A percentile compares a stretch with the other conserved stretches of the same genome.
Conservation (phyloP, 2,888 invertebrate species). For the Nysson spinosus region DNA sequence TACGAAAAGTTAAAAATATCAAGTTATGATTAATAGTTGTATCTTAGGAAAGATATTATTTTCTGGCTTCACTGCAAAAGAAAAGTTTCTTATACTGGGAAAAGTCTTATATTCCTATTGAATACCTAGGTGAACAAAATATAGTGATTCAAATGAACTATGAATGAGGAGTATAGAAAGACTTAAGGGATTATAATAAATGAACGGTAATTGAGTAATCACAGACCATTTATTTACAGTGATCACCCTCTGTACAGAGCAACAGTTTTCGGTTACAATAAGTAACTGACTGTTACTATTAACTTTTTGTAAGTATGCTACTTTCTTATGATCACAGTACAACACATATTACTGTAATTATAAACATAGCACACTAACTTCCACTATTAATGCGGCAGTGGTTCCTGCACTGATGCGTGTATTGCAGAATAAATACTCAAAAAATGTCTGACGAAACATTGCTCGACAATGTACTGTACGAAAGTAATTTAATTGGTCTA, state of each 20-base stretch:
- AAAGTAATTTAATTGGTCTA: slow-evolving; percentile 70
- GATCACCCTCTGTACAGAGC: slow-evolving; percentile 70
- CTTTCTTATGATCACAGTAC: slow-evolving; percentile 29
- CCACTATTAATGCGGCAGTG: slow-evolving; percentile 54
- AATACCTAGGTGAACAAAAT: no score
- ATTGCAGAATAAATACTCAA: slow-evolving; percentile 57
- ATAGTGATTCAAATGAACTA: no score
- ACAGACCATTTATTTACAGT: slow-evolving; percentile 67
- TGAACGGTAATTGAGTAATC: slow-evolving; percentile 44
- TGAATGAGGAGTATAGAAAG: slow-evolving; percentile 4
- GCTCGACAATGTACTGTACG: slow-evolving; percentile 51
- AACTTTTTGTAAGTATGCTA: slow-evolving; percentile 40
- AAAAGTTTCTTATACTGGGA: no score
- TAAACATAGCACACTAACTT: slow-evolving; percentile 31
- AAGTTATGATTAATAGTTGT: no score
- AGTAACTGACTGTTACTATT: slow-evolving; percentile 44
- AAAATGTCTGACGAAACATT: slow-evolving; percentile 41
- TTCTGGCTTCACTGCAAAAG: no score
- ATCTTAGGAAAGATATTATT: no score
- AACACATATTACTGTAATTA: slow-evolving; percentile 21
- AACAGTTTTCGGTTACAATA: slow-evolving; percentile 54
- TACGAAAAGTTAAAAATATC: no score
- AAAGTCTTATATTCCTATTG: no score
- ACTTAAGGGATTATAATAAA: no score
- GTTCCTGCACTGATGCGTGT: slow-evolving; percentile 40